Evolutionary conservation across 2,113 vertebrate species (phyloP).

Genomic region (Castor canadensis): DNA sequence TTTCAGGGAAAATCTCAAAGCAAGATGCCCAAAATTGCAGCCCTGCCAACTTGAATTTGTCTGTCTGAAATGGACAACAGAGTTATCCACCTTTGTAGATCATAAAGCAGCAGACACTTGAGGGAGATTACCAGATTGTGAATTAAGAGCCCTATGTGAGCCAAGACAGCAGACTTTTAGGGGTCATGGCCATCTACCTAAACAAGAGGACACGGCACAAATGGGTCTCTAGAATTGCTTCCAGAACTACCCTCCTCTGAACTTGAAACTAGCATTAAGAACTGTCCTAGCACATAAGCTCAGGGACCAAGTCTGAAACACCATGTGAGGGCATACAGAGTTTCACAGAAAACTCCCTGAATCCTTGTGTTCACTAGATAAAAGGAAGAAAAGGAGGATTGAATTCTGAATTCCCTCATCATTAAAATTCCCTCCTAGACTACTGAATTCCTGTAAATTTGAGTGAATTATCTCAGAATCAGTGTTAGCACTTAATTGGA

Average conservation of each 20-base stretch:
- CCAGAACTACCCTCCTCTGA: background rate
- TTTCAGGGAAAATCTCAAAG: background rate
- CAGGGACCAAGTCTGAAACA: background rate
- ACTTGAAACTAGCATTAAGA: background rate
- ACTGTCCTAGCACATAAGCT: background rate
- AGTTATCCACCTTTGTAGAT: background rate
- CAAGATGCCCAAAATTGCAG: background rate
- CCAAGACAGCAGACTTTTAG: background rate
- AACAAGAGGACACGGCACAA: background rate
- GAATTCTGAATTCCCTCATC: slow-evolving; percentile 44
- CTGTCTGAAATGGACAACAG: background rate
- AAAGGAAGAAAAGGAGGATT: background rate
- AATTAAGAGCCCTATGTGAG: background rate
- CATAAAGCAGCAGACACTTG: background rate
- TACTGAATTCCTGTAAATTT: slow-evolving; percentile 17
- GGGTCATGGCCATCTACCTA: background rate
- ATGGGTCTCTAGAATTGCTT: background rate
- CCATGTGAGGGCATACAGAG: background rate
- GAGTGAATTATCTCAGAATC: slow-evolving; percentile 69
- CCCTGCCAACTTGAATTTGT: background rate
- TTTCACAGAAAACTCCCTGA: background rate
- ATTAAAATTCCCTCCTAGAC: slow-evolving; percentile 57
- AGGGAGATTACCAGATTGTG: background rate
- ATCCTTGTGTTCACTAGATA: background rate
- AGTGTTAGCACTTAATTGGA: slow-evolving; percentile 48